Base-by-base conservation (phyloP, 1,140 invertebrate species). In the Linepithema humile region DNA sequence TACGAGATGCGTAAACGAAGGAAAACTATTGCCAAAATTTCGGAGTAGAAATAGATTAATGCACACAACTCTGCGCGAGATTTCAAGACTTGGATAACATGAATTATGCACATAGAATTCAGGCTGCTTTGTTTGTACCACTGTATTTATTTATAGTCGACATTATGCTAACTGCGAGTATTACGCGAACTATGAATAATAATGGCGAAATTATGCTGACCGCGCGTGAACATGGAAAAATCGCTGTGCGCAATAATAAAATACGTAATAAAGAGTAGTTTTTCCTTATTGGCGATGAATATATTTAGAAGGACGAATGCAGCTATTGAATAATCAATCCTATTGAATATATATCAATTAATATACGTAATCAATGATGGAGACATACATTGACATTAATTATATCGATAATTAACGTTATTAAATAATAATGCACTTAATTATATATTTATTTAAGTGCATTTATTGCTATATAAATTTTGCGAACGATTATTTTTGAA, bases 51-150 rank as follows among this genome's bases (percentile, higher is more conserved):
- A 59, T 72, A 75, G 53, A 26, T 74, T 74, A 40, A 43, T 32
- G 23, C 53, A 5, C 32, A 29, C 20, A 26, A 53, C 35, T 23
- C 43, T 50, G 38, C 43, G 55, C 20, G 75, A 64, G 65, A 87
- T 87, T 85, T 85, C 59, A 80, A 74, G 10, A 85, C 70, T 87
- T 74, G 50, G 70, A 86, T 88, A 87, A 85, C 57, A 43, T 69
- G 80, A 88, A 88, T 86, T 88, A 69, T 78, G 67, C 50, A 65
- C 55, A 77, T 83, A 73, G 62, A 10, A 65, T 75, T 87, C 45
- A 80, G 50, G 20, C n/a, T 77, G 83, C 40, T 87, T 85, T 85
- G 40, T 77, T 87, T 82, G 40, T 32, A 17, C 6, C 50, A 84
- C 75, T 72, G 48, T 60, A 84, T 65, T 73, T 88, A 88, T 80